Conservation (phyloP, 1,140 invertebrate species). For the Sitophilus oryzae region DNA sequence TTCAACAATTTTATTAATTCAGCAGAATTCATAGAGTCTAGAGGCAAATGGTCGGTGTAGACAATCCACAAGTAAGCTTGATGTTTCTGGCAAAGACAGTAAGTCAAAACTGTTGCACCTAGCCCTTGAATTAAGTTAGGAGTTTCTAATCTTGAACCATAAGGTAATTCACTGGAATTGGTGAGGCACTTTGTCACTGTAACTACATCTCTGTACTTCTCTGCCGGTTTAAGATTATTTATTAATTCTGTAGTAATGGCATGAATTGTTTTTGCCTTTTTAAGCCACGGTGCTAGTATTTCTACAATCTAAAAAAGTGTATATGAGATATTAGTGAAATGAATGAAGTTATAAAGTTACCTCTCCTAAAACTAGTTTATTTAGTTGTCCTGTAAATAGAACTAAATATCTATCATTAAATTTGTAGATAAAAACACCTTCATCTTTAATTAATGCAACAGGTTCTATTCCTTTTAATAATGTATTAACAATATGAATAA, state of each 20-base stretch:
- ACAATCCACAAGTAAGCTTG: constrained; percentile 31
- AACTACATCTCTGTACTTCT: constrained; percentile 1
- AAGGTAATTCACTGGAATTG: constrained; percentile 14
- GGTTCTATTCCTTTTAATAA: constrained; percentile 13
- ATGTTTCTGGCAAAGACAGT: constrained; percentile 25
- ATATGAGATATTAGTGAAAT: neutral
- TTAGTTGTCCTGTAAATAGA: constrained; percentile 23
- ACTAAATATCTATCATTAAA: constrained; percentile 18
- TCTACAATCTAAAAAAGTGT: constrained; percentile 31
- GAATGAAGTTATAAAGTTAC: constrained; percentile 9
- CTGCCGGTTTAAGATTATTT: constrained; percentile 8
- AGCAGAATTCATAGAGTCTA: constrained; percentile 33
- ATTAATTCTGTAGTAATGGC: constrained; percentile 22
- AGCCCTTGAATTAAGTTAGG: constrained; percentile 37
- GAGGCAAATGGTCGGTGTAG: constrained; percentile 30
- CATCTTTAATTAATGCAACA: constrained; percentile 24
- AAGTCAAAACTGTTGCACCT: constrained; percentile 30
- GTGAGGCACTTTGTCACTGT: constrained; percentile 27
- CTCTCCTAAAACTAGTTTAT: constrained; percentile 26
- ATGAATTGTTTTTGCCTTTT: constrained; percentile 27
- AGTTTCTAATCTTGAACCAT: constrained; percentile 27
- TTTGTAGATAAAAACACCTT: constrained; percentile 20
- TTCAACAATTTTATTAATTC: constrained; percentile 31
- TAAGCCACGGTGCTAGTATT: constrained; percentile 25
- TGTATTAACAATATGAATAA: constrained; percentile 23